Percentiles rank a stretch among this genome's conserved stretches.
Evolutionary conservation across 1,140 invertebrate genomes (phyloP).

Genomic region (Ostrea denselamellosa): DNA sequence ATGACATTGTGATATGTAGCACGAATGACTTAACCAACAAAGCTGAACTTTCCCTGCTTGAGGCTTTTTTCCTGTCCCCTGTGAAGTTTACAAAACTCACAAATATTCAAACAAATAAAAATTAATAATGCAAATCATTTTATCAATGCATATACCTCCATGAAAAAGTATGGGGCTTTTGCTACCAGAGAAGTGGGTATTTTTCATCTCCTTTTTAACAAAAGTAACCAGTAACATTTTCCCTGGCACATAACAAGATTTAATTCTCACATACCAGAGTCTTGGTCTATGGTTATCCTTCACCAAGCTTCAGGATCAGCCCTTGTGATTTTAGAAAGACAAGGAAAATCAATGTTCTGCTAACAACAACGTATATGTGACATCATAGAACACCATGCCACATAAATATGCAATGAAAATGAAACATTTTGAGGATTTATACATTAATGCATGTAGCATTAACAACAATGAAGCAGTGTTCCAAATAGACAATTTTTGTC

Average conservation of each 20-base stretch:
- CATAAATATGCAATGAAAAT: no score
- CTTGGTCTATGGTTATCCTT: no score
- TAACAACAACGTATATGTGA: no score
- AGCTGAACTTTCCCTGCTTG: not conserved
- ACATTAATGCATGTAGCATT: no score
- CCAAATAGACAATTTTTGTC: no score
- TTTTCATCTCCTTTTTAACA: not conserved
- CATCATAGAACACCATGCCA: no score
- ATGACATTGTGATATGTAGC: not conserved
- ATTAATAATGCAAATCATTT: not conserved
- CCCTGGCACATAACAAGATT: not conserved
- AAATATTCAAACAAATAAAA: not conserved
- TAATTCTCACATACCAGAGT: no score
- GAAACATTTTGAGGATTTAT: no score
- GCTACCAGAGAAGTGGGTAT: not conserved
- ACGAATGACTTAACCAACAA: not conserved
- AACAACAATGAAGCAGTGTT: no score
- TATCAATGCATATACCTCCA: not conserved
- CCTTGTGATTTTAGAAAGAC: no score
- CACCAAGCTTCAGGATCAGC: no score
- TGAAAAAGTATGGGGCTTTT: not conserved
- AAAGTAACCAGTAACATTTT: constrained; percentile 14
- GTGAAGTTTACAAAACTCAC: not conserved
- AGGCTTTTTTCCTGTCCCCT: not conserved
- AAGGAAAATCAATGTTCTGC: no score